A percentile compares a stretch with the other conserved stretches of the same genome.
Evolutionary conservation across 64 coral and sea anemone genomes (phyloP).

Genomic region (Stichodactyla mertensii): DNA sequence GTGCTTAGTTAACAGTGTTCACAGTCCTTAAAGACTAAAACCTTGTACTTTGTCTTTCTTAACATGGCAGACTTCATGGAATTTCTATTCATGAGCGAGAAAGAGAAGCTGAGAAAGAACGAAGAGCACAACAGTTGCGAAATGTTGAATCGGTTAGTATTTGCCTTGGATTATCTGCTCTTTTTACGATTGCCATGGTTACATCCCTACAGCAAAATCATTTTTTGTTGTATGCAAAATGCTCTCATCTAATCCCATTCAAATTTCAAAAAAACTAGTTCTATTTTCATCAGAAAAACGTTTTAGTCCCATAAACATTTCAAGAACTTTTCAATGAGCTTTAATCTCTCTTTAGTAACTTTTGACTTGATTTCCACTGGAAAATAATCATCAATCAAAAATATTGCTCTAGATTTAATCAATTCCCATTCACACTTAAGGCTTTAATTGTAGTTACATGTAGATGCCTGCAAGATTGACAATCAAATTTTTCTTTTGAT

Average conservation of each 20-base stretch:
- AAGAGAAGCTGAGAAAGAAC: slow-evolving; percentile 56
- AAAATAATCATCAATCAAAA: background rate
- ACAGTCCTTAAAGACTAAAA: too few species aligned
- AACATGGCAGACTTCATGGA: background rate
- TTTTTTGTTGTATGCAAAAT: background rate
- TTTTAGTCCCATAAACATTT: background rate
- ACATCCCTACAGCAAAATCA: background rate
- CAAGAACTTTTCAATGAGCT: background rate
- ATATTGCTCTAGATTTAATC: background rate
- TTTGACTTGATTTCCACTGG: too few species aligned
- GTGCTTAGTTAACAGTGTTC: too few species aligned
- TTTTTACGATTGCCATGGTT: background rate
- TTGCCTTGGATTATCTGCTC: background rate
- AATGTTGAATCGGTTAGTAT: slow-evolving; percentile 46
- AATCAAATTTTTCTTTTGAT: background rate
- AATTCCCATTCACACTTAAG: background rate
- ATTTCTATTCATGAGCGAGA: slow-evolving; percentile 61
- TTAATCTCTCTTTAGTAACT: background rate
- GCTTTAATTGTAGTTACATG: background rate
- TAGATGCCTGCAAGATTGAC: background rate
- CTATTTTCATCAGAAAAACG: background rate
- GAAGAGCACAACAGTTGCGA: slow-evolving; percentile 53
- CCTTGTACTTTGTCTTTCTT: background rate
- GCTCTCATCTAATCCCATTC: background rate
- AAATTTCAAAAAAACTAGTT: background rate